A percentile compares a stretch with the other conserved stretches of the same genome.
Evolutionary conservation across 2,113 vertebrate species (phyloP).

Genomic region (Aphyosemion australe): DNA sequence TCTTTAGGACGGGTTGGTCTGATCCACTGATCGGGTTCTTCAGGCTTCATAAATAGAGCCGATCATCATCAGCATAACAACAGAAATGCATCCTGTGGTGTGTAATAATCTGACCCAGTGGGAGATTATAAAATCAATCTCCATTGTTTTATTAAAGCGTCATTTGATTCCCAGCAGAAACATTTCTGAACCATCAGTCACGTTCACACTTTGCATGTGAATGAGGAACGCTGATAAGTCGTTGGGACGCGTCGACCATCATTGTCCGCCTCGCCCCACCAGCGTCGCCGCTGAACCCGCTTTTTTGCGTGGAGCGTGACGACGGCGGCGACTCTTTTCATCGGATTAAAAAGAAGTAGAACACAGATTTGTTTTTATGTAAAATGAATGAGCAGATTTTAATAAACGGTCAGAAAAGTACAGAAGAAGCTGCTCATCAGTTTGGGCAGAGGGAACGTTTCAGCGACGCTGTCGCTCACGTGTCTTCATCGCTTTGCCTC

Average conservation of each 20-base stretch:
- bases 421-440: conserved; percentile 32
- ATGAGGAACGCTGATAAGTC: conserved; percentile 41
- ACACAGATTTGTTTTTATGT: conserved; percentile 80
- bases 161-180: conserved; percentile 27
- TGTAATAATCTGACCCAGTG: too few relatives aligned
- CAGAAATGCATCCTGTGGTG: too few relatives aligned
- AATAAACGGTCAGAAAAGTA: conserved; percentile 64
- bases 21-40: too few relatives aligned
- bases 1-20: too few relatives aligned
- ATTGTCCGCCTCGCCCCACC: conserved; percentile 31
- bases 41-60: too few relatives aligned
- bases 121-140: too few relatives aligned
- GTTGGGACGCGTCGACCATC: conserved; percentile 18
- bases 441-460: conserved; percentile 53
- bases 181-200: conserved; percentile 41
- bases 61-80: too few relatives aligned
- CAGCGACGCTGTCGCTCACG: conserved; percentile 33
- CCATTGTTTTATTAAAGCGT: neutral
- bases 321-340: conserved; percentile 58
- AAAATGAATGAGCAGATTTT: conserved; percentile 72
- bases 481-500: conserved; percentile 48
- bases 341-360: conserved; percentile 1
- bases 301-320: conserved; percentile 71
- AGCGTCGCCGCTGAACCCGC: conserved; percentile 31
- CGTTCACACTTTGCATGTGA: conserved; percentile 61